Percentiles rank a stretch among this genome's conserved stretches.
These are phyloP conservation scores for Drosophila willistoni DNA, from an alignment of 1,140 invertebrate genomes.

Conservation along the genomic window DNA sequence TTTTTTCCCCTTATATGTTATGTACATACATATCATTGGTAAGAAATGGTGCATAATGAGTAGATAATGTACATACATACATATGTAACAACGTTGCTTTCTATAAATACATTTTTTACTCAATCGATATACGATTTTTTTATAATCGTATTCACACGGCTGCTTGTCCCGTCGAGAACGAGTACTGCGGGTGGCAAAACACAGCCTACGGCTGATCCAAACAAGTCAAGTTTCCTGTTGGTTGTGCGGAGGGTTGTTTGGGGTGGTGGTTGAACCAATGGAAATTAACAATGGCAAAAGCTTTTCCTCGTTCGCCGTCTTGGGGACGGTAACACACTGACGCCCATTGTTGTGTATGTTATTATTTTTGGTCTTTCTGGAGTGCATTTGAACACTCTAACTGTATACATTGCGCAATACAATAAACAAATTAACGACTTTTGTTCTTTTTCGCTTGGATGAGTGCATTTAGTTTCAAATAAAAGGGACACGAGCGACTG, in stretches of 20 bases:
- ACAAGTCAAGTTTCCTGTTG: not conserved
- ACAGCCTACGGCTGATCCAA: not conserved
- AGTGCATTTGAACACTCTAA: constrained; percentile 52
- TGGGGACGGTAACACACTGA: constrained; percentile 30
- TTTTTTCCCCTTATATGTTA: no score
- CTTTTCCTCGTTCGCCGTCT: constrained; percentile 8
- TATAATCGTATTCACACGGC: not conserved
- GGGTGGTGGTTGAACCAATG: constrained; percentile 7
- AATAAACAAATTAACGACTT: constrained; percentile 73
- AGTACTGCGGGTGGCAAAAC: constrained; percentile 1
- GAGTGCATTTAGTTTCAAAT: constrained; percentile 27
- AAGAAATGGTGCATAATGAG: not conserved
- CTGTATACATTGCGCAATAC: constrained; percentile 60
- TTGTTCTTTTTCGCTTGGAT: constrained; percentile 69
- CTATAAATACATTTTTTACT: not conserved
- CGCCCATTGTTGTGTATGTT: constrained; percentile 42
- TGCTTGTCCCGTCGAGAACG: not conserved
- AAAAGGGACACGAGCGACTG: not conserved
- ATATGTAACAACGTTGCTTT: not conserved
- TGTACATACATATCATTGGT: no score
- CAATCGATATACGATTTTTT: not conserved
- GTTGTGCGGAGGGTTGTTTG: not conserved
- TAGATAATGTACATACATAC: not conserved
- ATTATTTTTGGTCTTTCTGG: constrained; percentile 55
- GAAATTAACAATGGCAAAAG: constrained; percentile 35